These are phyloP conservation scores for Drosophila stalkeri DNA, from an alignment of 2,888 invertebrate genomes.

Conservation along the genomic window DNA sequence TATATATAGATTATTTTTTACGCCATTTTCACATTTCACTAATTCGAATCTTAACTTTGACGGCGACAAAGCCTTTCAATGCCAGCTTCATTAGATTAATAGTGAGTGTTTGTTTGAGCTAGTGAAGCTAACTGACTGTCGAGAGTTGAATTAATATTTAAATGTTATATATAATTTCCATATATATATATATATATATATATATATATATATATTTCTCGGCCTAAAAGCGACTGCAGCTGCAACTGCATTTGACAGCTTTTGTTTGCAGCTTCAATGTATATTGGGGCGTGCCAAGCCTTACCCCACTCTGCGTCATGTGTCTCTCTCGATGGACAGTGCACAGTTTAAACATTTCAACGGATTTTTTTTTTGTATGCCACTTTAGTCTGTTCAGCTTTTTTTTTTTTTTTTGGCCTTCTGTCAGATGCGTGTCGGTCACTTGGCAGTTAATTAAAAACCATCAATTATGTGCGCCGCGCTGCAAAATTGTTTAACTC, in stretches of 20 bases:
- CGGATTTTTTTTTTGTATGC: constrained; percentile 19
- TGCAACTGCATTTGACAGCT: constrained; percentile 61
- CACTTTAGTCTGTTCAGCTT: neutral
- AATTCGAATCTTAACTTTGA: neutral
- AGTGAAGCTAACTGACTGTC: neutral
- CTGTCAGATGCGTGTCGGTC: constrained; percentile 72
- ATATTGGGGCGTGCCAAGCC: constrained; percentile 5
- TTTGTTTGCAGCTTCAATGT: constrained; percentile 55
- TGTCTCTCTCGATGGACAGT: constrained; percentile 21
- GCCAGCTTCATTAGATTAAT: neutral
- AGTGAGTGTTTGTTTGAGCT: neutral
- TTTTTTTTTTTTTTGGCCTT: constrained; percentile 36
- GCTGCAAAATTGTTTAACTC: constrained; percentile 47
- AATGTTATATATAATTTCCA: constrained; percentile 5
- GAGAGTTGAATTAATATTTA: constrained; percentile 8
- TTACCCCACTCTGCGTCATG: neutral
- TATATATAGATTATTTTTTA: neutral
- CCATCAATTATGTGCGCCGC: constrained; percentile 74
- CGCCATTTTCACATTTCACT: neutral
- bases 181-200: too few relatives aligned
- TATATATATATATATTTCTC: too few relatives aligned
- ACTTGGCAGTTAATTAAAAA: constrained; percentile 79
- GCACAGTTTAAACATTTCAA: constrained; percentile 29
- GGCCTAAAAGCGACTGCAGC: constrained; percentile 43
- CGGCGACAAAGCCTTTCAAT: neutral